phyloP scores from a whole-genome alignment of 1,140 invertebrate genomes.

The Lepidotrigona ventralis region DNA sequence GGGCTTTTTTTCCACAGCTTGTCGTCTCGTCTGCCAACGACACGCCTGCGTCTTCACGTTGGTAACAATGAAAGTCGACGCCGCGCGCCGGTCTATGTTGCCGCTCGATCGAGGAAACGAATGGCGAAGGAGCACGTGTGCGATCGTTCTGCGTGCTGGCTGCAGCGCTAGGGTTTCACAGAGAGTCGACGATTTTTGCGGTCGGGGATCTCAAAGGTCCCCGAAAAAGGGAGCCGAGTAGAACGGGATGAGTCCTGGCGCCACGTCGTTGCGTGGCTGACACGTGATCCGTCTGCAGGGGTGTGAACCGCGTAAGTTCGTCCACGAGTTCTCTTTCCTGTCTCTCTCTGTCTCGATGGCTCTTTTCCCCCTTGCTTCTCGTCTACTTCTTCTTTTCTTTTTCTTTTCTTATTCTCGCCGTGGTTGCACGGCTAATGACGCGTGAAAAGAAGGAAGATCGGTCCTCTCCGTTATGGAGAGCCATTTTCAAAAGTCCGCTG shows the following conservation, averaged over 20 bases:
- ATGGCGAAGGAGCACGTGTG: conserved; percentile 34
- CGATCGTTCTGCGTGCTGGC: conserved; percentile 10
- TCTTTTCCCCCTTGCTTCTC: neutral
- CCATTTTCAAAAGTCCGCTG: conserved; percentile 70
- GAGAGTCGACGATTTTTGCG: conserved; percentile 62
- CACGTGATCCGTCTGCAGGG: conserved; percentile 77
- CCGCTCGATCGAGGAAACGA: conserved; percentile 4
- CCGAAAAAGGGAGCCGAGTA: conserved; percentile 45
- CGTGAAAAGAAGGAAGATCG: conserved; percentile 62
- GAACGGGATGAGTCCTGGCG: conserved; percentile 72
- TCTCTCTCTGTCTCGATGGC: conserved; percentile 1
- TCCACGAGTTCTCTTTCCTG: conserved; percentile 19
- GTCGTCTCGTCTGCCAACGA: conserved; percentile 3
- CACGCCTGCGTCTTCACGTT: conserved; percentile 13
- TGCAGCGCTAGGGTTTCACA: conserved; percentile 28
- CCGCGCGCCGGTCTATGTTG: neutral
- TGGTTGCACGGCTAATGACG: conserved; percentile 71
- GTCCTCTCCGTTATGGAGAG: conserved; percentile 63
- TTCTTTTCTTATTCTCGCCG: neutral
- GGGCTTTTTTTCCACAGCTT: neutral
- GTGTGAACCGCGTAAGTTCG: conserved; percentile 68
- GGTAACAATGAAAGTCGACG: conserved; percentile 39
- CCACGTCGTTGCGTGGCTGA: conserved; percentile 73
- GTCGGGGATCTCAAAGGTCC: conserved; percentile 61
- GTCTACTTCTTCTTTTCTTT: neutral